Base-by-base conservation (phyloP, 2,113 vertebrate species). In the Pelvicachromis taeniatus region DNA sequence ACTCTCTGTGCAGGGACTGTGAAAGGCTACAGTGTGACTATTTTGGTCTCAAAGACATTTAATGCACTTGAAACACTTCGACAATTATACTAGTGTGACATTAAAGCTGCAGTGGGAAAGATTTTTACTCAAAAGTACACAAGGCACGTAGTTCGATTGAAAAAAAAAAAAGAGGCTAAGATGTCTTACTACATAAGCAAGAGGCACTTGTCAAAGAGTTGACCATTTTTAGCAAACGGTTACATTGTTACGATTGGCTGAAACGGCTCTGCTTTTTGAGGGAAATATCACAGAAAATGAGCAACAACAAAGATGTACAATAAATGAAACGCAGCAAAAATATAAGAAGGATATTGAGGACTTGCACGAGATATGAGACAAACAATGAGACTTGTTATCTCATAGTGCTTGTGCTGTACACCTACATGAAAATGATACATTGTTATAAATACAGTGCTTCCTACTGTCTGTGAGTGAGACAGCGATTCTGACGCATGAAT, bases 1-100 rank as follows among this genome's bases (percentile, higher is more conserved):
- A 89, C 26, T 79, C 21, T 38, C 29, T 79, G 26, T 65, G 82
- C 58, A 59, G 73, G 77, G 48, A 56, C 50, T 75, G 73, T 16
- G 35, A 83, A 77, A 85, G 53, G 61, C 59, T 35, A 61, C 63
- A 13, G 21, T 79, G 48, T 45, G 45, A 80, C 17, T 33, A n/a
- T 23, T 89, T 52, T 87, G 42, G 58, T 82, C 82, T 82, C 77
- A 61, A 78, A 84, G 59, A 87, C 84, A 81, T 85, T 80, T 31
- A 59, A 59, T 81, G 35, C 50, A 50, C 77, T 50, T 75, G 35
- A 87, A 87, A 83, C 33, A 54, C 40, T 82, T 70, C 31, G 48
- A 80, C 52, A 68, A 35, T 78, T 70, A 79, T 26, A 58, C 42
- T 3, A 13, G 31, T 63, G 21, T 87, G 58, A 68, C 29, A 80